Base-by-base conservation (phyloP, 2,888 invertebrate genomes). In the Eumacrocentrus americanus region DNA sequence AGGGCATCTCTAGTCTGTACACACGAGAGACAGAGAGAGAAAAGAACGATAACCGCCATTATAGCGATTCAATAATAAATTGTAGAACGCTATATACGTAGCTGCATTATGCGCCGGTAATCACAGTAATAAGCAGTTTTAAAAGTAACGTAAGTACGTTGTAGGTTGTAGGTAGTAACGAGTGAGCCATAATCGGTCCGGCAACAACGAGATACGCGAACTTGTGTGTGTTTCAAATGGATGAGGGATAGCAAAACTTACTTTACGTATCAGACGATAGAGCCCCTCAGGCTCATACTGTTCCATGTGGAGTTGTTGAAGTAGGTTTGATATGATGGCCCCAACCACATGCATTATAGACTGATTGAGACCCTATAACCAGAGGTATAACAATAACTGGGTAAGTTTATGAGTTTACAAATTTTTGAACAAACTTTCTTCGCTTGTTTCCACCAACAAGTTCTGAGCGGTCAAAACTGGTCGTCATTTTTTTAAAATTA, bases 61-160 rank as follows among this genome's bases (percentile, higher is more conserved):
- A 75, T 68, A 73, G 74, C 76, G 74, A 76, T 76, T 76, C 76
- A 76, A 76, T 76, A 76, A 74, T 75, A 74, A 75, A 76, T 76
- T 75, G 75, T 75, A 74, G 72, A 74, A 70, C 70, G 68, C 65
- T 70, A 55, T 40, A 61, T 12, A 52, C 34, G 38, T 37, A 34
- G 46, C 37, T 69, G 72, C 71, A 76, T 76, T 76, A 76, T 77
- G 74, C 73, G 73, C 72, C 66, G 65, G 75, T 77, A 76, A 76
- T 76, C 75, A 76, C 73, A 72, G 76, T 77, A 76, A 76, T 76
- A 77, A 76, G 74, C 77, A 71, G 77, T 76, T 76, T 75, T 77
- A 74, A 76, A 76, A 76, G 75, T 73, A 75, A 75, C 73, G 67
- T 52, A 52, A 52, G 51, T 29, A 34, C 34, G 50, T 74, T n/a